Evolutionary conservation across 2,797 vertebrate species (phyloP).

Genomic region (Cossypha niveicapilla): DNA sequence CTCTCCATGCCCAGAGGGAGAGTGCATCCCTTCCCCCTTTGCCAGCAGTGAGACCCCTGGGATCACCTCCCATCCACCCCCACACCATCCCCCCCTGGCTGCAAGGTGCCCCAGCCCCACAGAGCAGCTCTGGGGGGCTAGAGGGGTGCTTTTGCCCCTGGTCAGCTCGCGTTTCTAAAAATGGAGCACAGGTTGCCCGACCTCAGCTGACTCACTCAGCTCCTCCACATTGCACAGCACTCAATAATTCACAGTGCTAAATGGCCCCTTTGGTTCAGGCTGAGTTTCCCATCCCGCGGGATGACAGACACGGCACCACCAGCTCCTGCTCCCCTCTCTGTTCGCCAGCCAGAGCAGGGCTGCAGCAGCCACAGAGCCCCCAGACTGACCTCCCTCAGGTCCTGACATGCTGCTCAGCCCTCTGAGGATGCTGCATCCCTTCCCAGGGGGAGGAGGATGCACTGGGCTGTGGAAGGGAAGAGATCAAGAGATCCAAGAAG

Average conservation of each 20-base stretch:
- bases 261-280: constrained; percentile 55
- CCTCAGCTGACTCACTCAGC: not conserved
- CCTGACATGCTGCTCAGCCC: not conserved
- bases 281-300: not conserved
- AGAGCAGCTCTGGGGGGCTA: not conserved
- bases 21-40: not conserved
- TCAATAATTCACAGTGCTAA: constrained; percentile 64
- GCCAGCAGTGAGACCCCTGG: not conserved
- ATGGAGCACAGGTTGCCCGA: not conserved
- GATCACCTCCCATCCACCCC: accelerated
- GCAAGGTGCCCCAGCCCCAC: not conserved
- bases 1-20: not conserved
- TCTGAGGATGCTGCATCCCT: not conserved
- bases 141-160: not conserved
- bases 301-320: not conserved
- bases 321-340: not conserved
- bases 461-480: not conserved
- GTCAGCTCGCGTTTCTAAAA: not conserved
- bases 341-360: constrained; percentile 35
- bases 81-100: not conserved
- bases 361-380: not conserved
- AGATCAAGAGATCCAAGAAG: not conserved
- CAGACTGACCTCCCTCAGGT: not conserved
- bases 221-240: not conserved
- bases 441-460: not conserved